These are phyloP conservation scores for Automeris io DNA, from an alignment of 2,888 invertebrate genomes.

Conservation along the genomic window DNA sequence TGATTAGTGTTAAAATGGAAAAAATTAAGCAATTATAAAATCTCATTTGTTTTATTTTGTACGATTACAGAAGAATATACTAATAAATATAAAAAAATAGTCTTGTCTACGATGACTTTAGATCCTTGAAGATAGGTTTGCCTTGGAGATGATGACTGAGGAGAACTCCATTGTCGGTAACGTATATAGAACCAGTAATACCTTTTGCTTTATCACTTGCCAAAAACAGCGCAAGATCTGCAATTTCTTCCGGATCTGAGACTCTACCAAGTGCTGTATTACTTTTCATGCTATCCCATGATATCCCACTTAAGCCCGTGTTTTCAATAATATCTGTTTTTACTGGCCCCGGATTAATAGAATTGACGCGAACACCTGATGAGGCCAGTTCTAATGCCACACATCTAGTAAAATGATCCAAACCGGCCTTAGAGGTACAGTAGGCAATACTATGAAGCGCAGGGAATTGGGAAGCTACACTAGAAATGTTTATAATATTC, in stretches of 20 bases:
- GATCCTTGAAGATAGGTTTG: too few relatives aligned
- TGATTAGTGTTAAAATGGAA: too few relatives aligned
- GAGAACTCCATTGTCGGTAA: constrained; percentile 10
- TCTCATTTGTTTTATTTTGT: too few relatives aligned
- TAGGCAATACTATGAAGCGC: constrained; percentile 19
- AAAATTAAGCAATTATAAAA: too few relatives aligned
- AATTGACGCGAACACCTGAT: constrained; percentile 86
- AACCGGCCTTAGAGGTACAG: constrained; percentile 86
- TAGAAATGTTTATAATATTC: constrained; percentile 88
- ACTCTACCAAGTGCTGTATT: constrained; percentile 90
- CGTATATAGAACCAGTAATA: constrained; percentile 7
- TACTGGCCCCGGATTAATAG: constrained; percentile 91
- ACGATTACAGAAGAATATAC: too few relatives aligned
- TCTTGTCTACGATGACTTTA: too few relatives aligned
- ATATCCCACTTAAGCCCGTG: constrained; percentile 33
- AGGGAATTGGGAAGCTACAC: constrained; percentile 49
- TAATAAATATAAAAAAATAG: too few relatives aligned
- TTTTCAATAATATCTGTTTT: constrained; percentile 33
- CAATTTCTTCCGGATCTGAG: constrained; percentile 65
- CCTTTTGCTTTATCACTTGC: constrained; percentile 26
- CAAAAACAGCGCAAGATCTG: constrained; percentile 23
- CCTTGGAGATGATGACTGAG: too few relatives aligned
- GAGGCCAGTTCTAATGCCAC: constrained; percentile 85
- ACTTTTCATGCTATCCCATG: constrained; percentile 81
- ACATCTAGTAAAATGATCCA: constrained; percentile 94